Evolutionary conservation across 2,888 invertebrate species (phyloP), one percentile per base, ranked within the genome.

Genomic region (Tetragonula carbonaria): DNA sequence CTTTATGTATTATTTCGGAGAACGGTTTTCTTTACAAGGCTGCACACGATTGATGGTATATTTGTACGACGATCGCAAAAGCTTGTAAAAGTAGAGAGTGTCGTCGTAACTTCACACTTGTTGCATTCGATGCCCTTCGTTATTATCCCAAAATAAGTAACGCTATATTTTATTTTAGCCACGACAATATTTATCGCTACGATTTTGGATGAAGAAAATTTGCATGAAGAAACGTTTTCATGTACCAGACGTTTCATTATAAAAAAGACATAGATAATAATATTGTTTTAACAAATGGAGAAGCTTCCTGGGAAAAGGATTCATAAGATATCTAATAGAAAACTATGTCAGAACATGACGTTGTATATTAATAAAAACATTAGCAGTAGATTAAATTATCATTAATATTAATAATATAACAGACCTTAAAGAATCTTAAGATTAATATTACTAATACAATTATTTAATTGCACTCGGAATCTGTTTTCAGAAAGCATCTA

Each of bases 81-180:
- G 2, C 21, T 57, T 13, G 0, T 13, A 13, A 57, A n/a, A 0
- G 57, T n/a, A n/a, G 13, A 0, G 4, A 13, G n/a, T 4, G 21
- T 57, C n/a, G 57, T 13, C 57, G 57, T 13, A 13, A n/a, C 5
- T 91, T 92, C 90, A 84, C 92, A 92, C 92, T 93, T 93, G 93
- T 93, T 93, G 92, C 92, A 88, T 90, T 88, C 90, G 85, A 87
- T 89, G 88, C 87, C 88, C 83, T 86, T 85, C 83, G 82, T 82
- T 78, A 87, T 87, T 85, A 78, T 74, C 74, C 53, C 51, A 73
- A 67, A 77, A 70, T 78, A 79, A 80, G 85, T 85, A 86, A 86
- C 76, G 86, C 87, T 84, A 82, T 81, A 84, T 88, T 86, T 86
- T 84, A 89, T 82, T 65, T 28, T 21, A 5, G 16, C 50, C 33